These are phyloP conservation scores for Actinia tenebrosa DNA, from an alignment of 64 coral and sea anemone genomes.

Conservation along the genomic window DNA sequence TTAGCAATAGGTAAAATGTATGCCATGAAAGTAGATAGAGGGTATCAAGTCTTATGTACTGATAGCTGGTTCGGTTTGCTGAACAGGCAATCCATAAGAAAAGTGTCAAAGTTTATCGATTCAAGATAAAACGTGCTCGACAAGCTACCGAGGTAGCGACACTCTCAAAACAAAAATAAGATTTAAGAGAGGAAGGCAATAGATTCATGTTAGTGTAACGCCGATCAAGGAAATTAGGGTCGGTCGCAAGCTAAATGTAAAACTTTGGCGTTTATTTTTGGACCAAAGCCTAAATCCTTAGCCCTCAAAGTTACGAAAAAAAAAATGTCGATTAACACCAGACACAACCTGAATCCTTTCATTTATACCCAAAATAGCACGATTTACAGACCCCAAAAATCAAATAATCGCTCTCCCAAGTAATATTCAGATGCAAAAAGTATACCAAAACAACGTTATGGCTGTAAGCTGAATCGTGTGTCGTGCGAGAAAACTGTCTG, in stretches of 20 bases:
- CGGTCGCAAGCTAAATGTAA: background rate
- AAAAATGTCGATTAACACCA: background rate
- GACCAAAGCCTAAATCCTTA: conserved; percentile 5
- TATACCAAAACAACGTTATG: background rate
- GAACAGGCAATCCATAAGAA: background rate
- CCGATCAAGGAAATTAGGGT: background rate
- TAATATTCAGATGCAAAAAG: background rate
- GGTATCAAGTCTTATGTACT: background rate
- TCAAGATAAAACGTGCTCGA: conserved; percentile 1
- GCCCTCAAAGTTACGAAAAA: background rate
- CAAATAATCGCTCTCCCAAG: background rate
- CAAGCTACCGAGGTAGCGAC: background rate
- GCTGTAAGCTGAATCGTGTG: background rate
- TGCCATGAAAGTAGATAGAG: background rate
- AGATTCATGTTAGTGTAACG: background rate
- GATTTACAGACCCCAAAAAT: background rate
- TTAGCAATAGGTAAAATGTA: background rate
- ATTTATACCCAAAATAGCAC: background rate
- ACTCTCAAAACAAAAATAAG: background rate
- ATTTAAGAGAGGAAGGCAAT: background rate
- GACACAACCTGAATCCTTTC: background rate
- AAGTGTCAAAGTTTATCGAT: conserved; percentile 13
- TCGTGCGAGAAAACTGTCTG: conserved; percentile 2
- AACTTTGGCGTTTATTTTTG: background rate
- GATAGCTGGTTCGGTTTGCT: background rate